phyloP scores from a whole-genome alignment of 2,797 vertebrate genomes.

The Bucorvus abyssinicus region DNA sequence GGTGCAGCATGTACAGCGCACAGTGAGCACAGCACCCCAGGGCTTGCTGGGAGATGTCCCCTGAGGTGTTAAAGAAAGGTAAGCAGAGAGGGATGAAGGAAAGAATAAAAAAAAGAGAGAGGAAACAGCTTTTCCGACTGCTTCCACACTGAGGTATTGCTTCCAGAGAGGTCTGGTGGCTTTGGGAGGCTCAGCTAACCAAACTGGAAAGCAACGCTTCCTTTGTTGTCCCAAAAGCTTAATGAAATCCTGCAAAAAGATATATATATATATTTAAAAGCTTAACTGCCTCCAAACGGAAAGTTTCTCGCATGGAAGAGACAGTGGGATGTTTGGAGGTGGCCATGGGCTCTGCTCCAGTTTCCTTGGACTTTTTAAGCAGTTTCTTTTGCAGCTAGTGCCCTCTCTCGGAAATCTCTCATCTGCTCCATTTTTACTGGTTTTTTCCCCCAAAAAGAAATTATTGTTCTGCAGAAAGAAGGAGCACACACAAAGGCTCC shows the following conservation, averaged over 20 bases:
- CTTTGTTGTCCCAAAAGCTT: not conserved
- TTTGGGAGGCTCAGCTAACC: not conserved
- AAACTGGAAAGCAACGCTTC: not conserved
- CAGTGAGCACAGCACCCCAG: rapidly evolving
- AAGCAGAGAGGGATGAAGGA: rapidly evolving
- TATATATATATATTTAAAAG: not conserved
- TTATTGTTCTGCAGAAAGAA: not conserved
- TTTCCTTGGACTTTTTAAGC: not conserved
- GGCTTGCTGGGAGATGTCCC: not conserved
- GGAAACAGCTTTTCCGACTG: not conserved
- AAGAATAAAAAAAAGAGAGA: not conserved
- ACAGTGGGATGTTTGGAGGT: too few species aligned
- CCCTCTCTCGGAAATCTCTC: not conserved
- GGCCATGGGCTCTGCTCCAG: rapidly evolving
- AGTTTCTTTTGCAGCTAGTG: slow-evolving; percentile 10
- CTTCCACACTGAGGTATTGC: rapidly evolving
- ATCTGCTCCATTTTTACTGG: not conserved
- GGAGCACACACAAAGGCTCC: rapidly evolving
- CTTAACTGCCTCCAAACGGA: not conserved
- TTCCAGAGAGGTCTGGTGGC: not conserved
- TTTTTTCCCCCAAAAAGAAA: rapidly evolving
- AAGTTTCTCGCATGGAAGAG: not conserved
- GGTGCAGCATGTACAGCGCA: not conserved
- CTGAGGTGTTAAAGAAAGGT: not conserved
- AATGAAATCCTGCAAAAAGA: not conserved